These are phyloP conservation scores for Meliscaeva auricollis DNA, from an alignment of 2,888 invertebrate species.

Conservation along the genomic window DNA sequence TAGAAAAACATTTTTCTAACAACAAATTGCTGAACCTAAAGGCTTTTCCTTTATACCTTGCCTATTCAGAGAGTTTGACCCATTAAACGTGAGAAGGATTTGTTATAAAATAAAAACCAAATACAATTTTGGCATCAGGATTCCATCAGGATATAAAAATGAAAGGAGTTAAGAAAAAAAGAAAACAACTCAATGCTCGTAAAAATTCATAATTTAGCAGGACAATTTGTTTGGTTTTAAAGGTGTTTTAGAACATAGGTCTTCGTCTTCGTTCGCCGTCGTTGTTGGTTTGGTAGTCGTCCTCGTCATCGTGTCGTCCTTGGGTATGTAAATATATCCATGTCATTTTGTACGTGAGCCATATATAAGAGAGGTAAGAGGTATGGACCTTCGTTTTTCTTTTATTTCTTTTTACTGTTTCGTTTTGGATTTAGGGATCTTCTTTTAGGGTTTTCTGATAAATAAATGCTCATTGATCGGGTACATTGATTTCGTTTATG, in stretches of 20 bases:
- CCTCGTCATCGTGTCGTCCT: not conserved
- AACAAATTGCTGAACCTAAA: constrained; percentile 15
- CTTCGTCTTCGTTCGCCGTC: not conserved
- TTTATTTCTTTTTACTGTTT: not conserved
- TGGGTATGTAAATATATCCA: constrained; percentile 40
- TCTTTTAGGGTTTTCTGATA: constrained; percentile 2
- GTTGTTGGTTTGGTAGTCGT: no score
- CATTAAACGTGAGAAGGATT: constrained; percentile 50
- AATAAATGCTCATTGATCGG: constrained; percentile 61
- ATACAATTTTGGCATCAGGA: constrained; percentile 31
- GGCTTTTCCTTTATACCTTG: not conserved
- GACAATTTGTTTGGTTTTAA: constrained; percentile 49
- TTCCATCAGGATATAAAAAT: not conserved
- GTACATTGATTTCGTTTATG: constrained; percentile 71
- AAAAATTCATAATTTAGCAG: constrained; percentile 72
- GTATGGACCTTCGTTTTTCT: constrained; percentile 38
- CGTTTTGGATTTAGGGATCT: constrained; percentile 3
- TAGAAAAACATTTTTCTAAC: not conserved
- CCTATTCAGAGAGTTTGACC: constrained; percentile 28
- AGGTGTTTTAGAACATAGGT: constrained; percentile 1
- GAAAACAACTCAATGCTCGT: constrained; percentile 56
- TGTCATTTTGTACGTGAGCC: constrained; percentile 47
- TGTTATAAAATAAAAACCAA: constrained; percentile 14
- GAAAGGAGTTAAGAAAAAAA: not conserved
- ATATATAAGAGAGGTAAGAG: not conserved